phyloP scores from a whole-genome alignment of 2,113 vertebrate genomes.

The Epinephelus cyanopodus region DNA sequence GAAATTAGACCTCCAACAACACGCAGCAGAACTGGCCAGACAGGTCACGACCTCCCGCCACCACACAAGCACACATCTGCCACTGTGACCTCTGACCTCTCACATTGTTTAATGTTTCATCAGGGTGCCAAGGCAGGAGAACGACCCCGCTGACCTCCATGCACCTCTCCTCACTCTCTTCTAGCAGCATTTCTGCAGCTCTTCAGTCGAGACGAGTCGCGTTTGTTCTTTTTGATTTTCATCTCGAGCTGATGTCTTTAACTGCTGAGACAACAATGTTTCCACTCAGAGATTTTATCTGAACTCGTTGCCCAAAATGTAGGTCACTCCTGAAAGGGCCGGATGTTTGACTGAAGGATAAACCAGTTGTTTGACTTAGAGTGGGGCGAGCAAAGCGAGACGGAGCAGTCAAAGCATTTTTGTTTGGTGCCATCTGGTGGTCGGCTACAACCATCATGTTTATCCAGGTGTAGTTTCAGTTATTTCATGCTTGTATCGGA shows the following conservation, averaged over 20 bases:
- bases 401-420: background rate
- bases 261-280: background rate
- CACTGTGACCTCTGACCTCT: slow-evolving; percentile 55
- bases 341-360: slow-evolving; percentile 13
- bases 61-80: slow-evolving; percentile 33
- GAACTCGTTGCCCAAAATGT: background rate
- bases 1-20: slow-evolving; percentile 16
- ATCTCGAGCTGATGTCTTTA: background rate
- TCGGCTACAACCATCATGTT: accelerated
- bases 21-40: slow-evolving; percentile 30
- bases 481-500: background rate
- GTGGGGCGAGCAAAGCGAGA: background rate
- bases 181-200: background rate
- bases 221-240: background rate
- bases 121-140: slow-evolving; percentile 1
- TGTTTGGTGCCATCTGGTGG: slow-evolving; percentile 58
- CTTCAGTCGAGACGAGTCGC: background rate
- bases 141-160: background rate
- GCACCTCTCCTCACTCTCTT: background rate
- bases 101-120: background rate
- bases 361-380: slow-evolving; percentile 21
- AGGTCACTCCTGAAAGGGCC: background rate
- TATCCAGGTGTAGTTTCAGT: background rate
- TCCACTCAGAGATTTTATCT: background rate
- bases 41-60: slow-evolving; percentile 38